Percentiles rank a stretch among this genome's conserved stretches.
Evolutionary conservation across 2,113 vertebrate genomes (phyloP).

Genomic region (Sardina pilchardus): DNA sequence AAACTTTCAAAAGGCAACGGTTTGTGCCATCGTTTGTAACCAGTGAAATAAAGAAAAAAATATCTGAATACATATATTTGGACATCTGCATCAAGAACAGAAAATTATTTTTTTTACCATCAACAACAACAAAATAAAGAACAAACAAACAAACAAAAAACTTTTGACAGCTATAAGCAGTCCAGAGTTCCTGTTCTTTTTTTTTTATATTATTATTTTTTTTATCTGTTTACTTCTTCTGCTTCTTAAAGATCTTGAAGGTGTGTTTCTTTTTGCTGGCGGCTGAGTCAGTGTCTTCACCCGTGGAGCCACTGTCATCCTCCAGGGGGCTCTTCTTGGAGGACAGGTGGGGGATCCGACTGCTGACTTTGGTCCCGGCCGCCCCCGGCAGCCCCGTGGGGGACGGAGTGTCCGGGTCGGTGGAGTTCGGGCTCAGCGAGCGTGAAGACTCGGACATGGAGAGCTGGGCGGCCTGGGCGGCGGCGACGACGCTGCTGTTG

Average conservation of each 20-base stretch:
- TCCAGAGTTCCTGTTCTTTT: slow-evolving; percentile 46
- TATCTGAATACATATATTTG: slow-evolving; percentile 23
- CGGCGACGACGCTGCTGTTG: slow-evolving; percentile 16
- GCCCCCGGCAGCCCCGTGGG: slow-evolving; percentile 70
- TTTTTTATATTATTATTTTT: background rate
- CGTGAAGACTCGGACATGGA: slow-evolving; percentile 84
- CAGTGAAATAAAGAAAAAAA: slow-evolving; percentile 26
- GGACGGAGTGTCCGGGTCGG: slow-evolving; percentile 89
- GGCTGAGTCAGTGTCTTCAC: slow-evolving; percentile 88
- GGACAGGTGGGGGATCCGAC: slow-evolving; percentile 90
- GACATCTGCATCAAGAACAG: slow-evolving; percentile 15
- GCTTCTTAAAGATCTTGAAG: slow-evolving; percentile 98
- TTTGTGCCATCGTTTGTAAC: slow-evolving; percentile 50
- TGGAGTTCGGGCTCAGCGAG: slow-evolving; percentile 90
- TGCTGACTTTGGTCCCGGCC: slow-evolving; percentile 67
- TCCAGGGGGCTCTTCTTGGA: slow-evolving; percentile 87
- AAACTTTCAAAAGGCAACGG: slow-evolving; percentile 49
- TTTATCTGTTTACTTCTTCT: slow-evolving; percentile 79
- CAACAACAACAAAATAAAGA: slow-evolving; percentile 41
- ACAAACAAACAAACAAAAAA: slow-evolving; percentile 42
- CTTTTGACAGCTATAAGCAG: slow-evolving; percentile 40
- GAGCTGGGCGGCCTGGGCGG: slow-evolving; percentile 51
- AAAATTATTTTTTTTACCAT: slow-evolving; percentile 23
- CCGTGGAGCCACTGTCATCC: slow-evolving; percentile 89
- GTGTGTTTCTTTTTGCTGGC: slow-evolving; percentile 93